Evolutionary conservation across 2,888 invertebrate genomes (phyloP).

Genomic region (Amiota mariae): DNA sequence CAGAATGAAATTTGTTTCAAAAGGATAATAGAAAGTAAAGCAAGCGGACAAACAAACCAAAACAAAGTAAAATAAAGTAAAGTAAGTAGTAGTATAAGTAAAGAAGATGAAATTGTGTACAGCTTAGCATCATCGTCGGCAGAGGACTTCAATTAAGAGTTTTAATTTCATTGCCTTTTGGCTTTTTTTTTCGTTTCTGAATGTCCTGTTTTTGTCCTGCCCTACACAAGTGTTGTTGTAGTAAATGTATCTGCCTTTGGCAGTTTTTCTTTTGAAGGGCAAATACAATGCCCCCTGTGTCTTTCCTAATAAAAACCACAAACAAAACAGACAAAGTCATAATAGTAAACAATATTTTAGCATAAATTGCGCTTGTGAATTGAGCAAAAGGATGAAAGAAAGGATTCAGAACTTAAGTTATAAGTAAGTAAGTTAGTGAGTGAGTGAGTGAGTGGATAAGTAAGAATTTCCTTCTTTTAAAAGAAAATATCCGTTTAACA

Average conservation of each 20-base stretch:
- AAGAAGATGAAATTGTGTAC: background rate
- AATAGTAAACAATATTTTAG: background rate
- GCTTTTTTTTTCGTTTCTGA: background rate
- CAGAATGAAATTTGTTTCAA: slow-evolving; percentile 9
- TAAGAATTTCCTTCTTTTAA: no score
- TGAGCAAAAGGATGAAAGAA: no score
- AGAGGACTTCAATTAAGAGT: slow-evolving; percentile 52
- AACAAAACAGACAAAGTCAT: background rate
- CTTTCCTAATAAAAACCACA: background rate
- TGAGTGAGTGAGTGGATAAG: no score
- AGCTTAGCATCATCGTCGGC: no score
- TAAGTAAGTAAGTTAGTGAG: no score
- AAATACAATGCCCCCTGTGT: background rate
- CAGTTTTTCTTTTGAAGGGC: background rate
- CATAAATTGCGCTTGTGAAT: background rate
- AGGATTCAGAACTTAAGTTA: no score
- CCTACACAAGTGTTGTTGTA: background rate
- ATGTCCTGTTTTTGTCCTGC: background rate
- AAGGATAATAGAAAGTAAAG: slow-evolving; percentile 44
- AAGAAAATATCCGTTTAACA: no score
- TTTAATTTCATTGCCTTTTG: slow-evolving; percentile 54
- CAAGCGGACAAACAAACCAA: background rate
- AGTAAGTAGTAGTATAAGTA: background rate
- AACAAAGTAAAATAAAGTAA: background rate
- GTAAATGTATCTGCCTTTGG: background rate